Evolutionary conservation across 2,113 vertebrate genomes (phyloP), one percentile per base, ranked within the genome.

Genomic region (Oreochromis spilurus): DNA sequence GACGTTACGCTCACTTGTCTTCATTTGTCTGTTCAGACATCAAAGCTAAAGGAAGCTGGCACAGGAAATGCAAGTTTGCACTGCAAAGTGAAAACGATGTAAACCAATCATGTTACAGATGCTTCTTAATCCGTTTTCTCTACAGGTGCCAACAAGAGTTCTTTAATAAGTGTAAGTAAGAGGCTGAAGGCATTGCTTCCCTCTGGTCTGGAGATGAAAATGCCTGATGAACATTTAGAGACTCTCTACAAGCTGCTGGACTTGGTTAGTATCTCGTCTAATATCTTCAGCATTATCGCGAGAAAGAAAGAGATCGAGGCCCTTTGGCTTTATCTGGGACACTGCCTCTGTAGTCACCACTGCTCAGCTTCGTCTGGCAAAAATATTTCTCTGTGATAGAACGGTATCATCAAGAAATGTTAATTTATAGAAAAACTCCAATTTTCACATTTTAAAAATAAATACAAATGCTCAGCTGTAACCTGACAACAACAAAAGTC

Each of bases 241-340:
- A 96, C 96, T 77, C 94, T 98, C n/a, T 93, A 95, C 83, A 85
- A 94, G 86, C 89, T 99, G 53, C 93, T 97, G 62, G 98, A 99
- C 81, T 86, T 98, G 97, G 98, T 98, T 21, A 89, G 98, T 97
- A 48, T 50, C 24, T 31, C 14, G 21, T 43, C 9, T 57, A 1
- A 58, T 2, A 14, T 75, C 40, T 81, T n/a, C 3, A 16, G 29
- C 53, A 12, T 60, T 65, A n/a, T 58, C 17, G 9, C n/a, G 7
- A 77, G 13, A 36, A 75, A 4, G 9, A 65, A 34, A 48, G 67
- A 72, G 70, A 19, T 48, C 2, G 24, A 75, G 70, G 5, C 26
- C 70, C 24, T 70, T 43, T 2, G 21, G 21, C 21, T 70, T 72
- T 0, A 70, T 43, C 7, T 40, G 9, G 62, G 2, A 70, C 2